Evolutionary conservation across 2,797 vertebrate genomes (phyloP).

Genomic region (Anas bahamensis): DNA sequence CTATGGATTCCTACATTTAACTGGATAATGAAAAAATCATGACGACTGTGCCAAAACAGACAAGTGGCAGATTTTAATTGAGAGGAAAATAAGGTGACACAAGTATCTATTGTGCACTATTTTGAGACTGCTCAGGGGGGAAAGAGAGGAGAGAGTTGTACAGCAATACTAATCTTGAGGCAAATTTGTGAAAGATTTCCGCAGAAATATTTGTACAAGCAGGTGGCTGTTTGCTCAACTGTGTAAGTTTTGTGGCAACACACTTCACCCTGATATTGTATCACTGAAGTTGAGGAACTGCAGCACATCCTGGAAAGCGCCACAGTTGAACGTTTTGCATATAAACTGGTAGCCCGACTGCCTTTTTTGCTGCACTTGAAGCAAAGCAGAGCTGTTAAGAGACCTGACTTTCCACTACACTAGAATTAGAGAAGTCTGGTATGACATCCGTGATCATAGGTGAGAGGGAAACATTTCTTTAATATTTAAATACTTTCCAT

Average conservation of each 20-base stretch:
- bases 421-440: neutral
- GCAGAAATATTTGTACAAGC: neutral
- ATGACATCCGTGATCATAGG: neutral
- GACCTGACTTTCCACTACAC: neutral
- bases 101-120: neutral
- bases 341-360: neutral
- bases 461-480: neutral
- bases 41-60: neutral
- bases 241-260: neutral
- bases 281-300: neutral
- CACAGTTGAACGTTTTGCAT: neutral
- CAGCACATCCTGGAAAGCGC: neutral
- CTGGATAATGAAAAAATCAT: neutral
- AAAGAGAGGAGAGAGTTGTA: neutral
- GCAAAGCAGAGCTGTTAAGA: neutral
- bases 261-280: neutral
- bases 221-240: constrained; percentile 2
- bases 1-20: neutral
- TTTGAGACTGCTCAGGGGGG: neutral
- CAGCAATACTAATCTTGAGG: neutral
- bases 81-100: constrained; percentile 20
- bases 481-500: no score
- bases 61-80: neutral
- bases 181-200: constrained; percentile 3
- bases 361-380: neutral